Base-by-base conservation (phyloP, 2,113 vertebrate genomes). In the Dendrocopos noguchii region DNA sequence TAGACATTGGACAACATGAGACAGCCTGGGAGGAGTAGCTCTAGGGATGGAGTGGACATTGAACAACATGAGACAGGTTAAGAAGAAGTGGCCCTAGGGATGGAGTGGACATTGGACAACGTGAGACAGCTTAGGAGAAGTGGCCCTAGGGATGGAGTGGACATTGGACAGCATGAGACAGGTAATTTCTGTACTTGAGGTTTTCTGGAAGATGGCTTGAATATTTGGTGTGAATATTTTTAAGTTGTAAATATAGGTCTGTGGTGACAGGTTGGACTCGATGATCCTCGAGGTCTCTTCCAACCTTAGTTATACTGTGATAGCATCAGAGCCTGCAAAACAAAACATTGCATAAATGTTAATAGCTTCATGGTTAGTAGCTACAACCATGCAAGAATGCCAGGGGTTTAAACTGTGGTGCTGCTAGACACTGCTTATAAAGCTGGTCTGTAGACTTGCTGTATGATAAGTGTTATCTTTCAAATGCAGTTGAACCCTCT, bases 381-480 rank as follows among this genome's bases (percentile, higher is more conserved):
- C 73, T 89, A 81, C 60, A 78, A 72, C 33, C 65, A 4, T 28
- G 15, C 21, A 25, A 77, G 50, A 94, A 78, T 78, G 76, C 34
- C 44, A 65, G 72, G 66, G 17, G 15, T 31, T 63, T 53, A 83
- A 91, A 85, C n/a, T 33, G 20, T 78, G 56, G 72, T 70, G 6
- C 53, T 74, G n/a, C 65, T 96, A 28, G 68, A 88, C 57, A n/a
- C 55, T 91, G 22, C 71, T 80, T 63, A 50, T 72, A 67, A 83
- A 72, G 73, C 87, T 71, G n/a, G 28, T 65, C 50, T 72, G 52
- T 52, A 81, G 77, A 75, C 85, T 97, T 97, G 95, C 67, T 81
- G n/a, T 89, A 46, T 80, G 97, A 87, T 97, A 96, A 97, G 78
- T 82, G 68, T 96, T 97, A 95, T 97, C 96, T 98, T 95, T 80